Evolutionary conservation across 2,888 invertebrate genomes (phyloP), one percentile per base, ranked within the genome.

Genomic region (Sphaerophoria taeniata): DNA sequence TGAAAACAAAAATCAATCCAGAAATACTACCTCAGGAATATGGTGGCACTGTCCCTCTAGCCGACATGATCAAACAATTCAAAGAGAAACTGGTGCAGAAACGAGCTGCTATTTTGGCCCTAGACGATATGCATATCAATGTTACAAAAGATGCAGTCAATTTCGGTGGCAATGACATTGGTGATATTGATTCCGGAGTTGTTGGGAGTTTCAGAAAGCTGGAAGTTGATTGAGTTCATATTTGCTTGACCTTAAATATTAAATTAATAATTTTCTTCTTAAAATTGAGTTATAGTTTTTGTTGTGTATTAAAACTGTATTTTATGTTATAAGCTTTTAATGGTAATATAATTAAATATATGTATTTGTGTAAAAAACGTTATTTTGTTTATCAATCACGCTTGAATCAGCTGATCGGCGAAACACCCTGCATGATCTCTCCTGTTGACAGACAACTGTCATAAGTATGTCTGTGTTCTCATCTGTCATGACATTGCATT

Each of bases 11-110:
- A 88, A 93, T 97, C 6, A 94, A 96, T 90, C 94, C 95, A 33
- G 94, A 95, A 80, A 95, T 97, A 88, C 92, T 98, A 87, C 97
- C 97, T 0, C 95, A 96, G 91, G 97, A 98, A 92, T 97, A 97
- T 89, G 97, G 97, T 7, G 97, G 97, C n/a, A 95, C 95, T 24
- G 94, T 96, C 24, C 96, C 97, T 16, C 92, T 97, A 69, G 93
- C 93, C 36, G 96, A 97, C 69, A 97, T 98, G 96, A 95, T 97
- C 83, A 95, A 95, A 91, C 94, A 94, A 89, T 93, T 96, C 86
- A 96, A 96, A 90, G 92, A 93, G 47, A 94, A 94, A 72, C 91
- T 96, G 56, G 91, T 94, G 78, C 94, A 94, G 85, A 94, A 94
- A 77, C 94, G 96, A 88, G 94, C 95, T 34, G 93, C 94, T 12